Conservation (phyloP, 2,888 invertebrate genomes). For the Allygus modestus region DNA sequence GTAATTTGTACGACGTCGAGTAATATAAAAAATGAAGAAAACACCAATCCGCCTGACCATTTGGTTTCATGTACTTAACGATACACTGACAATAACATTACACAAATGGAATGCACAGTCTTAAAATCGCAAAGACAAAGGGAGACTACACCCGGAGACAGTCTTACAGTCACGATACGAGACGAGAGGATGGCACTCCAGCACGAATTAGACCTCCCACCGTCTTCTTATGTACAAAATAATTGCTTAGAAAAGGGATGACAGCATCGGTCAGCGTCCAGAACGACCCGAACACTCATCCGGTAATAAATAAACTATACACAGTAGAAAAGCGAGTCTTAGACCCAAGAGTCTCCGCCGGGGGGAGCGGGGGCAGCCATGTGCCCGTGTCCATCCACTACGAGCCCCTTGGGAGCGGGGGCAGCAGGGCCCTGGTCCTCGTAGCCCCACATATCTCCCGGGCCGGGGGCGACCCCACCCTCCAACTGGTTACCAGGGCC, state of each 20-base stretch:
- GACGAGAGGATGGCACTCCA: constrained; percentile 41
- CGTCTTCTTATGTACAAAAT: constrained; percentile 41
- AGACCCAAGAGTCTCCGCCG: constrained; percentile 78
- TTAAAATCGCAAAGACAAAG: constrained; percentile 28
- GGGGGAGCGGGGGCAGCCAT: constrained; percentile 69
- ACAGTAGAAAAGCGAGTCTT: constrained; percentile 64
- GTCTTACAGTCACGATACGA: constrained; percentile 22
- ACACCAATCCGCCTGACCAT: constrained; percentile 37
- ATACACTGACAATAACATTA: constrained; percentile 51
- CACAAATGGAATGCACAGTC: constrained; percentile 55
- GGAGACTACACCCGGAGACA: constrained; percentile 5
- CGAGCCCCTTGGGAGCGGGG: constrained; percentile 69
- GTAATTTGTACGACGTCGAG: constrained; percentile 28
- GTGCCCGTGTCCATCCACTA: constrained; percentile 65
- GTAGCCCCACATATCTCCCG: constrained; percentile 71
- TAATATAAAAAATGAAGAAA: constrained; percentile 32
- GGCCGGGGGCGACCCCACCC: constrained; percentile 70
- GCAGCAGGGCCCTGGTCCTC: constrained; percentile 68
- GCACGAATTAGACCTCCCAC: constrained; percentile 17
- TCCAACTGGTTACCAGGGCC: constrained; percentile 74
- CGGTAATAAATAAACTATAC: constrained; percentile 49
- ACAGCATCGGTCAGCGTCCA: background rate
- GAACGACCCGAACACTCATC: constrained; percentile 19
- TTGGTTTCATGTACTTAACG: constrained; percentile 54
- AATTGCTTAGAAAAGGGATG: constrained; percentile 48